These are phyloP conservation scores for Clarias fuscus DNA, from an alignment of 2,797 vertebrate genomes.

Conservation along the genomic window DNA sequence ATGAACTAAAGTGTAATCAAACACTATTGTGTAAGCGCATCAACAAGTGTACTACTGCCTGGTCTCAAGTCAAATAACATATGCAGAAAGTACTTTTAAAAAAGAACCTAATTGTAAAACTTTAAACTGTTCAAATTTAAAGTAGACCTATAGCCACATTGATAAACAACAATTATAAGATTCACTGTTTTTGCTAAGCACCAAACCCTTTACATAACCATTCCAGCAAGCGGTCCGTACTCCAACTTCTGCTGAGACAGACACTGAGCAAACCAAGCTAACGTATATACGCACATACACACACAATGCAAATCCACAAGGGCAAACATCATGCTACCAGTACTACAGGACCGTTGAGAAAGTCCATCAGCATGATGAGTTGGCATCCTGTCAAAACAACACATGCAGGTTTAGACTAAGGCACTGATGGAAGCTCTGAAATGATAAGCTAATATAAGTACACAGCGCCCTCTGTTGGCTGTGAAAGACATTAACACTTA, in stretches of 20 bases:
- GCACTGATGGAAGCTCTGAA: not conserved
- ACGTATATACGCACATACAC: not conserved
- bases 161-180: not conserved
- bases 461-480: conserved; percentile 28
- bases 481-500: not conserved
- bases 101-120: not conserved
- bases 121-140: not conserved
- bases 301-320: conserved; percentile 41
- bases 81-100: not conserved
- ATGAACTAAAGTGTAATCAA: not conserved
- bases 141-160: not conserved
- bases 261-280: conserved; percentile 33
- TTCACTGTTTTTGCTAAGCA: not conserved
- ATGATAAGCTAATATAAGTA: not conserved
- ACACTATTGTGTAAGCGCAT: not conserved
- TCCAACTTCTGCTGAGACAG: conserved; percentile 3
- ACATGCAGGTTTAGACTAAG: conserved; percentile 58
- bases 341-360: conserved; percentile 67
- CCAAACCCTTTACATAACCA: not conserved
- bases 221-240: not conserved
- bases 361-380: conserved; percentile 54
- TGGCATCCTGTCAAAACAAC: conserved; percentile 69
- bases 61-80: not conserved
- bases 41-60: not conserved
- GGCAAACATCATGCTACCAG: conserved; percentile 60